These are phyloP conservation scores for Oncorhynchus clarkii DNA, from an alignment of 2,113 vertebrate genomes.

Conservation along the genomic window DNA sequence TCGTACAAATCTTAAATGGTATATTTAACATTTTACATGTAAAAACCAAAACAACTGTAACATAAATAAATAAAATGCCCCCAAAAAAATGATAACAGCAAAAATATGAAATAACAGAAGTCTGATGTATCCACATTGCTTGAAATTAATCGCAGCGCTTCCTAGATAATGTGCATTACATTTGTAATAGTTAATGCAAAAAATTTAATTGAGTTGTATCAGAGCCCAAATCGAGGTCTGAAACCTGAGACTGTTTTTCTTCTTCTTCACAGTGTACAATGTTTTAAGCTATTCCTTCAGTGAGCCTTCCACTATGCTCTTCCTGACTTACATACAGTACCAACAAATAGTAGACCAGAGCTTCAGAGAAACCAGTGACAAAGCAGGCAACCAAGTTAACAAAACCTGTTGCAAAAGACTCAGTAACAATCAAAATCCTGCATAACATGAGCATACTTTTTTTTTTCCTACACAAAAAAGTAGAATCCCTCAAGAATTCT, in stretches of 20 bases:
- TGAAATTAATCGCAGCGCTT: slow-evolving; percentile 1
- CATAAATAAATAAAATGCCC: slow-evolving; percentile 60
- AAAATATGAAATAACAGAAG: slow-evolving; percentile 21
- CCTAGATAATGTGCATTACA: background rate
- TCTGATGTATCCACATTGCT: slow-evolving; percentile 10
- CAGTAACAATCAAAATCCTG: slow-evolving; percentile 23
- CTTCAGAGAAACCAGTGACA: slow-evolving; percentile 13
- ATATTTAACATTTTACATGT: slow-evolving; percentile 51
- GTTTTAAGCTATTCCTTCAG: slow-evolving; percentile 15
- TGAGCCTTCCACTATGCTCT: background rate
- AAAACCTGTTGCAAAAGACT: background rate
- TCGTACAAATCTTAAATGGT: slow-evolving; percentile 59
- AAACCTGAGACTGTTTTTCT: slow-evolving; percentile 47
- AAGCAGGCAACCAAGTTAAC: background rate
- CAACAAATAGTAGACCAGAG: slow-evolving; percentile 6
- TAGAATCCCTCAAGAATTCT: background rate
- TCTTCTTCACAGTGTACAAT: slow-evolving; percentile 52
- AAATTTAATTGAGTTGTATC: background rate
- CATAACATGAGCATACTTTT: slow-evolving; percentile 22
- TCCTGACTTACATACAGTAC: background rate
- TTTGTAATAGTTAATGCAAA: background rate
- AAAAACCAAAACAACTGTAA: slow-evolving; percentile 24
- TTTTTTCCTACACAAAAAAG: background rate
- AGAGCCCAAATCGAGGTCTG: background rate
- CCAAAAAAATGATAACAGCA: slow-evolving; percentile 21